phyloP scores from a whole-genome alignment of 2,797 vertebrate genomes.

The Pipistrellus pipistrellus region DNA sequence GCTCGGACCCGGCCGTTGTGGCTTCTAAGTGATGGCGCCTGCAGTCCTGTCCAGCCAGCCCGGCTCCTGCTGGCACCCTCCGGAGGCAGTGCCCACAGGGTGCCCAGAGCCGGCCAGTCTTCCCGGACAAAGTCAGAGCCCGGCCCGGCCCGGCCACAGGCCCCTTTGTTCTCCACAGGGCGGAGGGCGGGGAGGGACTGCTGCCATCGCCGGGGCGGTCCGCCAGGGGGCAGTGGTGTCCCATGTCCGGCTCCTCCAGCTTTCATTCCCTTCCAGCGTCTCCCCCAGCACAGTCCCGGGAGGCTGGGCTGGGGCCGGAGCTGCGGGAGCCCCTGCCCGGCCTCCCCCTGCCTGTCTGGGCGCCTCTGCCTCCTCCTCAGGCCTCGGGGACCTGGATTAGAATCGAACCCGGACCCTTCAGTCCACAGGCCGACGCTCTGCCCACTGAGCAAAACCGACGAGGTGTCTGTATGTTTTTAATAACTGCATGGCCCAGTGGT shows the following conservation, averaged over 20 bases:
- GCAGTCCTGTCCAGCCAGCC: too few species aligned
- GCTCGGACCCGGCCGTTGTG: too few species aligned
- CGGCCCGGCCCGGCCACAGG: neutral
- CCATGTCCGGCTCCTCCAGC: neutral
- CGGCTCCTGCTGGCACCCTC: too few species aligned
- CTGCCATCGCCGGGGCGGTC: accelerated
- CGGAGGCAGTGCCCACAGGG: too few species aligned
- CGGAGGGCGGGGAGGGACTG: too few species aligned
- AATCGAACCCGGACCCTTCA: too few species aligned
- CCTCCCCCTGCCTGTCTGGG: neutral
- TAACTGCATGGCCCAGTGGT: neutral
- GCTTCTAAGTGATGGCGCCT: too few species aligned
- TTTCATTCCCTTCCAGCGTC: neutral
- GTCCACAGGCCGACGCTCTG: too few species aligned
- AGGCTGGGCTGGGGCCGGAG: too few species aligned
- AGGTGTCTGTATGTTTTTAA: neutral
- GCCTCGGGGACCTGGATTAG: neutral
- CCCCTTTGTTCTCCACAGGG: neutral
- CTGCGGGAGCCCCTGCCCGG: neutral
- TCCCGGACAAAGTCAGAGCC: neutral
- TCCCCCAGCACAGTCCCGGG: neutral
- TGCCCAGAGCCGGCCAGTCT: neutral
- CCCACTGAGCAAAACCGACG: too few species aligned
- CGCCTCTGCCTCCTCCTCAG: neutral
- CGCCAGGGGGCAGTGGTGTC: conserved; percentile 67